These are phyloP conservation scores for Pantala flavescens DNA, from an alignment of 1,140 invertebrate species.

Conservation along the genomic window DNA sequence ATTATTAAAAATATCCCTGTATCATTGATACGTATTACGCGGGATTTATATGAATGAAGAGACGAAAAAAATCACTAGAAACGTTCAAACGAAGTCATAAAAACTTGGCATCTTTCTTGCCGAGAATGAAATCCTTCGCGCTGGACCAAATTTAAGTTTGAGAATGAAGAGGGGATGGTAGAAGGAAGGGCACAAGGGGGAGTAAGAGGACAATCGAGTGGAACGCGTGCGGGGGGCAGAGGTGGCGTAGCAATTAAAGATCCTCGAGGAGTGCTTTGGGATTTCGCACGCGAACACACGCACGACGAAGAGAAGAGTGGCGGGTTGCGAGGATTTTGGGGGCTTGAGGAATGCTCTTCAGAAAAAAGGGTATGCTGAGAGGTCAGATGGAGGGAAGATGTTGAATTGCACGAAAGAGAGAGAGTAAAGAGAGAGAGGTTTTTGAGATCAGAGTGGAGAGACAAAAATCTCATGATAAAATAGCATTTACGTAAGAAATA, in stretches of 20 bases:
- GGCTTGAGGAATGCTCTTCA: background rate
- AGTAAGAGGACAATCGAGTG: background rate
- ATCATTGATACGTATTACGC: too few relatives aligned
- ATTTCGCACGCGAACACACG: background rate
- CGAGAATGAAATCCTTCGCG: too few relatives aligned
- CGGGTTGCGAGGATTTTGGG: background rate
- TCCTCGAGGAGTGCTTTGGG: background rate
- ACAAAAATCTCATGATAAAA: too few relatives aligned
- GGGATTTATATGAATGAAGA: too few relatives aligned
- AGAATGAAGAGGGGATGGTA: background rate
- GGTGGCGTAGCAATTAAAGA: too few relatives aligned
- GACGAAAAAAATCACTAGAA: too few relatives aligned
- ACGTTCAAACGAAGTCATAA: too few relatives aligned
- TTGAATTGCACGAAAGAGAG: background rate
- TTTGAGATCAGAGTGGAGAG: too few relatives aligned
- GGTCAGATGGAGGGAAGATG: background rate
- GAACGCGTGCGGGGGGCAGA: background rate
- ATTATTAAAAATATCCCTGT: too few relatives aligned
- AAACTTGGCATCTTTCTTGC: too few relatives aligned
- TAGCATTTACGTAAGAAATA: too few relatives aligned
- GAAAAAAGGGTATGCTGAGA: background rate
- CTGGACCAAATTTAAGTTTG: too few relatives aligned
- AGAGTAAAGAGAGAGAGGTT: background rate
- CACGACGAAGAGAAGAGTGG: background rate
- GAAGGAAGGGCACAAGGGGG: background rate